Conservation (phyloP, 2,113 vertebrate genomes). For the Engystomops pustulosus region DNA sequence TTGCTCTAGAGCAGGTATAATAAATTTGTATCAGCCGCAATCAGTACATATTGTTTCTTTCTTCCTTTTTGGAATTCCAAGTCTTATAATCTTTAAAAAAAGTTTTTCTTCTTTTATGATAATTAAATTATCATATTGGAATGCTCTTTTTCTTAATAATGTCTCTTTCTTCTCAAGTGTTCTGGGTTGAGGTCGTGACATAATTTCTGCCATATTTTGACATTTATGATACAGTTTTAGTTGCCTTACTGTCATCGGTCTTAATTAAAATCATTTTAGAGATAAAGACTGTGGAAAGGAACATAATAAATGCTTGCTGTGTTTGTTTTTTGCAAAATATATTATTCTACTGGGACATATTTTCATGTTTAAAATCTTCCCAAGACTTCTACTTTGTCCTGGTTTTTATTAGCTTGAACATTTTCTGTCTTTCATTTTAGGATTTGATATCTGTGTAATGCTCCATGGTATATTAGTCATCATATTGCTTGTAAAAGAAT, state of each 20-base stretch:
- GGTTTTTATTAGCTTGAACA: not conserved
- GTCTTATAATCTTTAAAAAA: conserved; percentile 8
- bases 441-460: not conserved
- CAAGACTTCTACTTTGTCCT: not conserved
- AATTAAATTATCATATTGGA: not conserved
- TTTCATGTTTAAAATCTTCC: not conserved
- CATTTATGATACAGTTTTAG: conserved; percentile 22
- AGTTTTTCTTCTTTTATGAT: not conserved
- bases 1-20: not conserved
- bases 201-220: not conserved
- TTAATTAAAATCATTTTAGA: conserved; percentile 22
- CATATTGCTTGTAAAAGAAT: not conserved
- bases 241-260: not conserved
- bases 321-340: not conserved
- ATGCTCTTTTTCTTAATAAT: not conserved
- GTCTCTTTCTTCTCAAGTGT: not conserved
- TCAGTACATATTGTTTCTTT: not conserved
- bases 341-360: not conserved
- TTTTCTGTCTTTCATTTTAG: not conserved
- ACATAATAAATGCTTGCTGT: not conserved
- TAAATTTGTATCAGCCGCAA: not conserved
- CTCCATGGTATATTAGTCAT: not conserved
- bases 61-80: not conserved
- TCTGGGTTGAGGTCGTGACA: not conserved
- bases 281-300: not conserved